These are phyloP conservation scores for Anastrepha ludens DNA, from an alignment of 1,140 invertebrate species.

Conservation along the genomic window DNA sequence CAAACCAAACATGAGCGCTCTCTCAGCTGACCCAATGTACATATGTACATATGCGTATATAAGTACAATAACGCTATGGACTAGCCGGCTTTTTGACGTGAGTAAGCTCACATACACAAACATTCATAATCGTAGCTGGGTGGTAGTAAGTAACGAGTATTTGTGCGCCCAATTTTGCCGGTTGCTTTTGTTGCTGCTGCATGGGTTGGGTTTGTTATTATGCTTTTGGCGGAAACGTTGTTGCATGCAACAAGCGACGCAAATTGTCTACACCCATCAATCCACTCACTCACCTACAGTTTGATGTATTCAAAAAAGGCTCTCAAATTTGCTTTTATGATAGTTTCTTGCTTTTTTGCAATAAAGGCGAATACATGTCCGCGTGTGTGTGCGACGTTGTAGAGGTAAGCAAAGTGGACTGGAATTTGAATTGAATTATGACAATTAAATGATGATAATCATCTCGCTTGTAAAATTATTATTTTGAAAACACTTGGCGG, in stretches of 20 bases:
- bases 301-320: too few species aligned
- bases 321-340: neutral
- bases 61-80: neutral
- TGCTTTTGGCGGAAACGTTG: neutral
- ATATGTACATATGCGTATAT: too few species aligned
- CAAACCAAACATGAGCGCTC: neutral
- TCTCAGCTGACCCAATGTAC: neutral
- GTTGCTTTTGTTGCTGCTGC: neutral
- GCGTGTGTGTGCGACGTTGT: neutral
- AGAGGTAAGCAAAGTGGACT: too few species aligned
- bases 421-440: neutral
- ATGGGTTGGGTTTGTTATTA: neutral
- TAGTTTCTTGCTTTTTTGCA: neutral
- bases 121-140: neutral
- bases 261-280: neutral
- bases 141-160: neutral
- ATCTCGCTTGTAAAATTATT: neutral
- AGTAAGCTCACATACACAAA: neutral
- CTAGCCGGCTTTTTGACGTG: slow-evolving; percentile 25
- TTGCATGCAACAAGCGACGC: slow-evolving; percentile 10
- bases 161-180: neutral
- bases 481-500: slow-evolving; percentile 16
- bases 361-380: neutral
- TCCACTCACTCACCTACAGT: neutral
- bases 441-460: too few species aligned